These are phyloP conservation scores for Archips xylosteana DNA, from an alignment of 2,888 invertebrate genomes.

Conservation along the genomic window DNA sequence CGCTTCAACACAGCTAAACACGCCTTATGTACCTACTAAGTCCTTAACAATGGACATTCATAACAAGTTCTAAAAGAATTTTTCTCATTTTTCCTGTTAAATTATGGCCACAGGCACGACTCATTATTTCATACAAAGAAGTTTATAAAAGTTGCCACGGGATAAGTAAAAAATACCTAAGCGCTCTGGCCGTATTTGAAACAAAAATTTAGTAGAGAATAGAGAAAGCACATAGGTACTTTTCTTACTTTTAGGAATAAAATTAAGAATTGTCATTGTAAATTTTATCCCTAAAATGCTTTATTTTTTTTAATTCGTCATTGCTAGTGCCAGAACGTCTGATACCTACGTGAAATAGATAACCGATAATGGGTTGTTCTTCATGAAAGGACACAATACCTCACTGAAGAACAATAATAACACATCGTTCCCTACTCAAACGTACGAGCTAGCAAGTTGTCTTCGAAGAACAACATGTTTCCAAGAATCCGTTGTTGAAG, in stretches of 20 bases:
- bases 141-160: neutral
- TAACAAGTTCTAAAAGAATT: neutral
- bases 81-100: neutral
- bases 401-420: too few species aligned
- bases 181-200: neutral
- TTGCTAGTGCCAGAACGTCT: too few species aligned
- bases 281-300: too few species aligned
- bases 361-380: too few species aligned
- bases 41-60: neutral
- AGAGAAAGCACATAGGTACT: neutral
- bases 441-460: too few species aligned
- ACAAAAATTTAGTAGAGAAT: neutral
- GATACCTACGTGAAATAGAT: too few species aligned
- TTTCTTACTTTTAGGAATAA: too few species aligned
- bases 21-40: neutral
- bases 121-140: conserved; percentile 6
- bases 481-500: neutral
- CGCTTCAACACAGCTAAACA: neutral
- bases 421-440: too few species aligned
- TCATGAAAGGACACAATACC: too few species aligned
- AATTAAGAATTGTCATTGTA: too few species aligned
- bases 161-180: neutral
- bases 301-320: too few species aligned
- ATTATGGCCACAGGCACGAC: conserved; percentile 2
- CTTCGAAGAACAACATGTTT: neutral